A percentile compares a stretch with the other conserved stretches of the same genome.
These are phyloP conservation scores for Poeciliopsis prolifica DNA, from an alignment of 2,113 vertebrate genomes.

Conservation along the genomic window DNA sequence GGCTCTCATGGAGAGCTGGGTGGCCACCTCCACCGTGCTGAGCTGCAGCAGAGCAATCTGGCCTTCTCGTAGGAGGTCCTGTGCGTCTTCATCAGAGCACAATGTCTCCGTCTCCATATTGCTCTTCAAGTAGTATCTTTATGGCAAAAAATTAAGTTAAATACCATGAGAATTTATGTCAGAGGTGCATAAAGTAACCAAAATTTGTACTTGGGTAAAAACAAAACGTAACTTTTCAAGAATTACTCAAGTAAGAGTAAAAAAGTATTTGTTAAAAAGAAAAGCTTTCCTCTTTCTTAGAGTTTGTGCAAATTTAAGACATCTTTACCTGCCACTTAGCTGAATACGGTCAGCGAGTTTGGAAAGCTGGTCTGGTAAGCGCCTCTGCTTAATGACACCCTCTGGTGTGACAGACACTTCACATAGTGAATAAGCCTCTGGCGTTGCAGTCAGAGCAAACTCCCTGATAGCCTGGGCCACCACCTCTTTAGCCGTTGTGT, in stretches of 20 bases:
- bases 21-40: conserved; percentile 95
- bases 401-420: conserved; percentile 98
- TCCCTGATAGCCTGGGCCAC: conserved; percentile 95
- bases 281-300: neutral
- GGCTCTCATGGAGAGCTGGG: conserved; percentile 96
- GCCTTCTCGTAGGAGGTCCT: conserved; percentile 93
- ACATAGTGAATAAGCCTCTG: conserved; percentile 93
- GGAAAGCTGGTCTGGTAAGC: conserved; percentile 95
- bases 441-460: conserved; percentile 90
- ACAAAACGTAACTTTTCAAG: no score
- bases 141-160: neutral
- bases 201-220: no score
- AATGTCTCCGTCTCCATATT: conserved; percentile 99
- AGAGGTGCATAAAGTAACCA: no score
- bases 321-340: conserved; percentile 90
- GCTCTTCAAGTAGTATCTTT: conserved; percentile 97
- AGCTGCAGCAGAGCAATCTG: conserved; percentile 94
- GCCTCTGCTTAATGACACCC: conserved; percentile 95
- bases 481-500: conserved; percentile 97
- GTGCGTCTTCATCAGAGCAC: conserved; percentile 96
- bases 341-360: conserved; percentile 98
- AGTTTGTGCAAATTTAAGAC: neutral
- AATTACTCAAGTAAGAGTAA: no score
- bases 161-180: no score
- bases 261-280: no score